Evolutionary conservation across 2,113 vertebrate genomes (phyloP), one percentile per base, ranked within the genome.

Genomic region (Dipodomys merriami): DNA sequence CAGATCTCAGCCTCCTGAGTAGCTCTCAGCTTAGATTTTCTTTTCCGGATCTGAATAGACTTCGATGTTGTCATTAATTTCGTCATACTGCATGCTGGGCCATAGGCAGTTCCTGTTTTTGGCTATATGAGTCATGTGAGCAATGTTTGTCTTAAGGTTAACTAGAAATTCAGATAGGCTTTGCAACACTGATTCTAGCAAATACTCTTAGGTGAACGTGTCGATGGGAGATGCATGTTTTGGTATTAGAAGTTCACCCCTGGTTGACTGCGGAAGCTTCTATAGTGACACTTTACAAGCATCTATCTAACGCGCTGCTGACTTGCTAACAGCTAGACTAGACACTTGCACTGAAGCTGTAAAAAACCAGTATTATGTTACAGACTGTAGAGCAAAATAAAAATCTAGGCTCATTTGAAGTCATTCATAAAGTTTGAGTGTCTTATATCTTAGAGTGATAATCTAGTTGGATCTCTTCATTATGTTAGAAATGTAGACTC

Each of bases 61-160:
- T 67, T 85, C 64, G 7, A 57, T 94, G 71, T 76, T 80, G 89
- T 94, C 91, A 86, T 3, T 11, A 16, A 25, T 95, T 95, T 96
- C 94, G 0, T 93, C 95, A 93, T 44, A 22, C 20, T 90, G 44
- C 69, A 60, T 79, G 16, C 94, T 83, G 33, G 33, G 84, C 76
- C 93, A 85, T 78, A 76, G 44, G 81, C 30, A 53, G 62, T 96
- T 95, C 84, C 90, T 91, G 65, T 84, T 53, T 74, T 84, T 53
- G 4, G 25, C 53, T 82, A 12, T 25, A 5, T 91, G 85, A 83
- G 33, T 83, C n/a, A 49, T 30, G 16, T 83, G 90, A 39, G 29
- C 49, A 27, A 64, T 83, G 46, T 27, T 39, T 53, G 88, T 88
- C 85, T 79, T 77, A 22, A 67, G 25, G 69, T 80, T 90, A 60